phyloP scores from a whole-genome alignment of 2,797 vertebrate species.

The Triplophysa bombifrons region DNA sequence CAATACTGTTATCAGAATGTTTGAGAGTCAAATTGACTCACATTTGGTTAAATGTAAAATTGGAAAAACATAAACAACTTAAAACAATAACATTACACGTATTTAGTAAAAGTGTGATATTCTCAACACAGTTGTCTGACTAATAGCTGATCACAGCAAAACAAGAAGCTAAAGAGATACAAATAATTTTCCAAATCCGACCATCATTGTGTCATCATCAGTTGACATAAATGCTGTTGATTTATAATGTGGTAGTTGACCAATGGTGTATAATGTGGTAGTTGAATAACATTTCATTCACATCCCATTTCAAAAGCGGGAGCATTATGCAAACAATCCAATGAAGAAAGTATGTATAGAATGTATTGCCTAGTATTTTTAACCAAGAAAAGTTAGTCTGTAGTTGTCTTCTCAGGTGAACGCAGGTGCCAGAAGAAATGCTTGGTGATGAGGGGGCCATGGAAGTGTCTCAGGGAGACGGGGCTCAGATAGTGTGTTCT shows the following conservation, averaged over 20 bases:
- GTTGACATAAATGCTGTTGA: neutral
- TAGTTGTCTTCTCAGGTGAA: neutral
- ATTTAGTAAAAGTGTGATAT: neutral
- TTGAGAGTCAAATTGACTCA: too few species aligned
- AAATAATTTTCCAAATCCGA: neutral
- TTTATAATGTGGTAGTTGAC: too few species aligned
- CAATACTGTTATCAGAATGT: neutral
- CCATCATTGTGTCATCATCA: neutral
- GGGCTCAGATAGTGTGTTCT: conserved; percentile 69
- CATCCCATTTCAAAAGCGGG: neutral
- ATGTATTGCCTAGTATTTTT: neutral
- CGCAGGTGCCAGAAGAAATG: conserved; percentile 14
- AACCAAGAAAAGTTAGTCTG: neutral
- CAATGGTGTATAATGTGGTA: too few species aligned
- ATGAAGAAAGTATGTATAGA: neutral
- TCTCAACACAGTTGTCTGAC: neutral
- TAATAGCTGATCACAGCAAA: neutral
- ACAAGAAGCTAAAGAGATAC: neutral
- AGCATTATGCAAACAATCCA: neutral
- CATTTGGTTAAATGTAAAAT: neutral
- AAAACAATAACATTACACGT: neutral
- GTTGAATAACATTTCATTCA: too few species aligned
- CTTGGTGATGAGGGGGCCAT: neutral
- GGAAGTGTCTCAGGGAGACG: conserved; percentile 20
- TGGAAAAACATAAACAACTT: neutral